phyloP scores from a whole-genome alignment of 2,888 invertebrate genomes.

The Acholoe squamosa region DNA sequence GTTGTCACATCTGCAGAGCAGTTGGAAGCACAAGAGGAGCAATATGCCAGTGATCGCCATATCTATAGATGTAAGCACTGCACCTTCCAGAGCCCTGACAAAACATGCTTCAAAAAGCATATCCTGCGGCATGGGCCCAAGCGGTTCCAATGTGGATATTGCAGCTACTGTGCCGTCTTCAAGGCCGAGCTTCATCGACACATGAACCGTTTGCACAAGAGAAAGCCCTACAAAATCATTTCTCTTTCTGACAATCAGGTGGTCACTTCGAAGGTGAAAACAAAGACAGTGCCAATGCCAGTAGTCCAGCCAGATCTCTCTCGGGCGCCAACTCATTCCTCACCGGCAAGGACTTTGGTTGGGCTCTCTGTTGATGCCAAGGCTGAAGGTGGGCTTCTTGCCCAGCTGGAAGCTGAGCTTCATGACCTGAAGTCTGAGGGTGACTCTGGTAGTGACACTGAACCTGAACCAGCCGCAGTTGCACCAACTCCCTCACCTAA shows the following conservation, averaged over 20 bases:
- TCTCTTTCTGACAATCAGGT: conserved; percentile 26
- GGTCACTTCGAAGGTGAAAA: conserved; percentile 25
- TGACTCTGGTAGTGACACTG: conserved; percentile 13
- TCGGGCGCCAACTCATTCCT: not conserved
- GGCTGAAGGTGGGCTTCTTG: conserved; percentile 31
- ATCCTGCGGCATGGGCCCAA: conserved; percentile 69
- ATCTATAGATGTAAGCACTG: conserved; percentile 40
- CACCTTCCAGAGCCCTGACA: conserved; percentile 53
- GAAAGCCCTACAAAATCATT: conserved; percentile 46
- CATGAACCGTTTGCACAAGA: conserved; percentile 52
- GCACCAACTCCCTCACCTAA: not conserved
- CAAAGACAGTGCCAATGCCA: conserved; percentile 1
- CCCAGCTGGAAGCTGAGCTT: conserved; percentile 40
- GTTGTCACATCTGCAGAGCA: conserved; percentile 55
- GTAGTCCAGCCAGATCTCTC: not conserved
- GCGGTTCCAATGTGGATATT: conserved; percentile 69
- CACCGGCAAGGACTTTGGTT: not conserved
- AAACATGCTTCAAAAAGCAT: conserved; percentile 65
- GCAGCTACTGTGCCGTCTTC: conserved; percentile 67
- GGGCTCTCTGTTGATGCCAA: not conserved
- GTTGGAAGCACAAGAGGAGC: conserved; percentile 31
- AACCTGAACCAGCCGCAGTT: not conserved
- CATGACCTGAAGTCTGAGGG: conserved; percentile 13
- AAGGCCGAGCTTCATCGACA: conserved; percentile 68
- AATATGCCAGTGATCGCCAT: not conserved